Base-by-base conservation (phyloP, 2,888 invertebrate species). In the Lissocephala sabroskyi region DNA sequence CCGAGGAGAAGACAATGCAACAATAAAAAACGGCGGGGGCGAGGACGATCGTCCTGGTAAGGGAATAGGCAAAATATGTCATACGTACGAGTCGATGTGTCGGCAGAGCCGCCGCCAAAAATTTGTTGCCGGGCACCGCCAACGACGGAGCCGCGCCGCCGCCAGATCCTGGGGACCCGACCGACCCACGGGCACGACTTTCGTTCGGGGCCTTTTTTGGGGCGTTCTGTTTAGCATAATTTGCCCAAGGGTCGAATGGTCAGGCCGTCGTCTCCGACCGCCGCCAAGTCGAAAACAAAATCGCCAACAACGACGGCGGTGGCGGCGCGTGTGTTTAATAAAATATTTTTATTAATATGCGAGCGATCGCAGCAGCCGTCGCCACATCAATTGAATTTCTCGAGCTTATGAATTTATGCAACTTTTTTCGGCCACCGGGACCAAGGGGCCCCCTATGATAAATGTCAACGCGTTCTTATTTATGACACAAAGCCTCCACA, bases 401-500 rank as follows among this genome's bases (percentile, higher is more conserved):
- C 68, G 68, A 78, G 40, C 73, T 74, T 74, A 74, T 74, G 73
- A 74, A 74, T 74, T 79, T 74, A 74, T 74, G 73, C 79, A 74
- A 71, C 71, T 65, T 70, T 70, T 71, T 52, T 41, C 52, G 28
- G 46, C 51, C 10, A 19, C 3, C 17, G 13, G 30, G 17, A 30
- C 13, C 42, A 11, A 13, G n/a, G n/a, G 36, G 17, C 16, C 29
- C 18, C 19, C 70, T 83, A 82, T 82, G 84, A 82, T 83, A 83
- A 83, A 82, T 82, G 82, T 82, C 83, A 81, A 82, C 80, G 83
- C 79, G 71, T 80, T 76, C 80, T 83, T 83, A 83, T 83, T 83
- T 82, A 82, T 82, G 84, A 83, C 83, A 83, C 82, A 70, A n/a
- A n/a, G n/a, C n/a, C n/a, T n/a, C n/a, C 61, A 48, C 65, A 66